phyloP scores from a whole-genome alignment of 2,888 invertebrate genomes.

The Baccha elongata region DNA sequence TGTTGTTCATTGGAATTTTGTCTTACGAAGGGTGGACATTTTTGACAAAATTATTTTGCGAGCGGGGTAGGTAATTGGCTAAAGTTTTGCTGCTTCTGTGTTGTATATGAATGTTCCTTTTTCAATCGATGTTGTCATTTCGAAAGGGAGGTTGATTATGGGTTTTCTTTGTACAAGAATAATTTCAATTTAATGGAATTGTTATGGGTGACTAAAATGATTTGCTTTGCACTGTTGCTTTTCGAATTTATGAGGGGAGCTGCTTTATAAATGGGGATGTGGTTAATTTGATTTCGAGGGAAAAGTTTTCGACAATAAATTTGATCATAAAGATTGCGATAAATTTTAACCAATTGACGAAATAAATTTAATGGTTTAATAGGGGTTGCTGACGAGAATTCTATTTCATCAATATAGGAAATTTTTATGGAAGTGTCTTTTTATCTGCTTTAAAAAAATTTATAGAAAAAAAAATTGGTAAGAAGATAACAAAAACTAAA shows the following conservation, averaged over 20 bases:
- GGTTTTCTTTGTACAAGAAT: not conserved
- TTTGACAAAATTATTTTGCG: conserved; percentile 27
- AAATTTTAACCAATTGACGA: not conserved
- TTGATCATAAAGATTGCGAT: not conserved
- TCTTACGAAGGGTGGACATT: conserved; percentile 29
- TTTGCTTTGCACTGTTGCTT: conserved; percentile 15
- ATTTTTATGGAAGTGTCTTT: no score
- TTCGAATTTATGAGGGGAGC: conserved; percentile 5
- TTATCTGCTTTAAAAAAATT: no score
- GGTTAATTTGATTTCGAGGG: not conserved
- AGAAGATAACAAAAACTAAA: no score
- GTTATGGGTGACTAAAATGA: conserved; percentile 3
- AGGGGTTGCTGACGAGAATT: no score
- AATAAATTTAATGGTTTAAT: no score
- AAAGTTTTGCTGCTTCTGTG: conserved; percentile 19
- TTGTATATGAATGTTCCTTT: conserved; percentile 22
- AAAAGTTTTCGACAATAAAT: not conserved
- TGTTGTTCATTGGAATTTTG: conserved; percentile 17
- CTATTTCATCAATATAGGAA: no score
- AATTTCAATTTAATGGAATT: conserved; percentile 3
- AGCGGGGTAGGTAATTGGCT: conserved; percentile 34
- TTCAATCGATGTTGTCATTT: conserved; percentile 47
- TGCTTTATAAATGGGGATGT: conserved; percentile 7
- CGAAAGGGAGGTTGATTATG: not conserved
- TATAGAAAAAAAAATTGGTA: no score